Evolutionary conservation across 2,888 invertebrate genomes (phyloP), one percentile per base, ranked within the genome.

Genomic region (Chalcis sispes): DNA sequence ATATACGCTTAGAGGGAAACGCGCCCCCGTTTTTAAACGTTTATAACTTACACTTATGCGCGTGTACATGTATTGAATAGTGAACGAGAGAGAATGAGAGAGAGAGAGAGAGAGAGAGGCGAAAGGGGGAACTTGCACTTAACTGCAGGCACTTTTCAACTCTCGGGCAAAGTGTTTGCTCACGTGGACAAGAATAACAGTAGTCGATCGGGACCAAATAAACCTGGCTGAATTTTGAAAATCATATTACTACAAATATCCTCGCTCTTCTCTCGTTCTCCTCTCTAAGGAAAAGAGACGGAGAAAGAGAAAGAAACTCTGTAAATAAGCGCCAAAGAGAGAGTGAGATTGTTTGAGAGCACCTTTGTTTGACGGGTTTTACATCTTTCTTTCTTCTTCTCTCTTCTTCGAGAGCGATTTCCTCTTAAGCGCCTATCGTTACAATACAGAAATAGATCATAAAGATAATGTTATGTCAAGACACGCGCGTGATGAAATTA

Each of bases 121-220:
- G n/a, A n/a, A n/a, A n/a, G n/a, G 29, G n/a, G 10, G 59, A 65
- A 40, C 65, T 58, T 73, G 66, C 74, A 64, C 74, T 69, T 74
- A 64, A 40, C 64, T 69, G 54, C 36, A 75, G 54, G 42, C 25
- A 59, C 59, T n/a, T 71, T 50, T 71, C 42, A 25, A n/a, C 18
- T 32, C 13, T 50, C 32, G 15, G 32, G 32, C 23, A 13, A 61
- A 52, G 69, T 75, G 72, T 78, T 78, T 78, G 67, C 61, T 61
- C 78, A 78, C 78, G 75, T 75, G 78, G 67, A 72, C 69, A 78
- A 75, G 72, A 78, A 78, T 72, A 78, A 78, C 78, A 78, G 25
- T 70, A 13, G 73, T 29, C 59, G 54, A 65, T 65, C 69, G 58
- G 64, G 67, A 42, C 54, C 72, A 69, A 75, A 78, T 72, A 75